Evolutionary conservation across 2,888 invertebrate genomes (phyloP).

Genomic region (Dynastes maya): DNA sequence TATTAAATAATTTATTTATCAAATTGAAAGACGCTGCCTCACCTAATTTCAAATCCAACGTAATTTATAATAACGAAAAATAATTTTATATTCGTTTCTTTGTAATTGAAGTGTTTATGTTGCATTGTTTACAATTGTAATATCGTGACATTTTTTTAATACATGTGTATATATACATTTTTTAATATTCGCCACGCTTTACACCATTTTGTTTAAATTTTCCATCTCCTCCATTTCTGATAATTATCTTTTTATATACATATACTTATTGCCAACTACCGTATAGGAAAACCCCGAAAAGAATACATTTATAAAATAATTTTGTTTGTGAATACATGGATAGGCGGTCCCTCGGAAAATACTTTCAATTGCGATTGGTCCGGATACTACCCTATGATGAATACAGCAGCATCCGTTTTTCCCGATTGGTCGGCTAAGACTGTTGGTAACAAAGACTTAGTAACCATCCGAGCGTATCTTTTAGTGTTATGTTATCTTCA

Average conservation of each 20-base stretch:
- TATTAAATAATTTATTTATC: too few relatives aligned
- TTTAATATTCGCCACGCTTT: too few relatives aligned
- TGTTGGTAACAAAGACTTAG: conserved; percentile 54
- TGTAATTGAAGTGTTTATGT: too few relatives aligned
- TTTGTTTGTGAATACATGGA: conserved; percentile 38
- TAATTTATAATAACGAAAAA: too few relatives aligned
- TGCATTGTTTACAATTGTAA: too few relatives aligned
- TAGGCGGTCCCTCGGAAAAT: conserved; percentile 50
- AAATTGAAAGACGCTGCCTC: too few relatives aligned
- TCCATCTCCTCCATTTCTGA: too few relatives aligned
- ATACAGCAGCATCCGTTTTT: conserved; percentile 48
- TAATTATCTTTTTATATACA: background rate
- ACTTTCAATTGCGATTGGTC: conserved; percentile 40
- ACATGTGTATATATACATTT: too few relatives aligned
- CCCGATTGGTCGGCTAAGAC: conserved; percentile 53
- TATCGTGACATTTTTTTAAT: too few relatives aligned
- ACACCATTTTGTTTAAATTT: too few relatives aligned
- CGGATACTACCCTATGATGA: conserved; percentile 46
- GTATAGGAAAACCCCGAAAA: background rate
- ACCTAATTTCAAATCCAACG: too few relatives aligned
- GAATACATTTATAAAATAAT: conserved; percentile 28
- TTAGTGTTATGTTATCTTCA: conserved; percentile 58
- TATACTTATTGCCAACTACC: background rate
- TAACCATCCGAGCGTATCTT: conserved; percentile 59
- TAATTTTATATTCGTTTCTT: too few relatives aligned